These are phyloP conservation scores for Diadema setosum DNA, from an alignment of 35 echinoderm and acorn worm genomes.

Conservation along the genomic window DNA sequence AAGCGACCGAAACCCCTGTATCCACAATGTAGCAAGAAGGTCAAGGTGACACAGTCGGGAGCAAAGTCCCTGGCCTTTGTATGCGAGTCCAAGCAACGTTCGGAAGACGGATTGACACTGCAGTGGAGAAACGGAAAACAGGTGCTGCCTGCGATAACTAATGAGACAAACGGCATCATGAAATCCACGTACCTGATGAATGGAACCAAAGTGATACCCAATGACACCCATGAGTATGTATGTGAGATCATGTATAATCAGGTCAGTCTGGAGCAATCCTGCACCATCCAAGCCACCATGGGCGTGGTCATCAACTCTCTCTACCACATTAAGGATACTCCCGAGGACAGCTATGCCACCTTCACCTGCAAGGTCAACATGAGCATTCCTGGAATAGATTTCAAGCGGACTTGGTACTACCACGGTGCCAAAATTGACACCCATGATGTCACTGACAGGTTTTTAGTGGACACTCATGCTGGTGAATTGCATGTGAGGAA, in stretches of 20 bases:
- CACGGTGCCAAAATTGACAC: neutral
- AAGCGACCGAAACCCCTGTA: neutral
- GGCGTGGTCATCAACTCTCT: slow-evolving; percentile 3
- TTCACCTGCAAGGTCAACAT: neutral
- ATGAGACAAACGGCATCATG: neutral
- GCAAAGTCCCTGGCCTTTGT: neutral
- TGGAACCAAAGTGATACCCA: neutral
- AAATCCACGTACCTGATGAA: neutral
- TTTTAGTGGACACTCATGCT: neutral
- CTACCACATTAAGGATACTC: slow-evolving; percentile 6
- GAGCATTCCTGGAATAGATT: slow-evolving; percentile 16
- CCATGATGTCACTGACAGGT: neutral
- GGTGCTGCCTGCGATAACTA: neutral
- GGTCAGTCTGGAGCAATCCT: neutral
- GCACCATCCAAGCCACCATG: slow-evolving; percentile 7
- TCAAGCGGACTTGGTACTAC: slow-evolving; percentile 17
- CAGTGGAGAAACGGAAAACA: neutral
- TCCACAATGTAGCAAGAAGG: neutral
- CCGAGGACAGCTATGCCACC: neutral
- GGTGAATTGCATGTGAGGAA: neutral
- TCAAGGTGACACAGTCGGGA: neutral
- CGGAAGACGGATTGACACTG: neutral
- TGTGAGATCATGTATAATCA: neutral
- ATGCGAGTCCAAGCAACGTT: neutral
- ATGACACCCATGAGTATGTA: slow-evolving; percentile 8